Percentiles rank a stretch among this genome's conserved stretches.
These are phyloP conservation scores for Dolichopus griseipennis DNA, from an alignment of 2,888 invertebrate species.

Conservation along the genomic window DNA sequence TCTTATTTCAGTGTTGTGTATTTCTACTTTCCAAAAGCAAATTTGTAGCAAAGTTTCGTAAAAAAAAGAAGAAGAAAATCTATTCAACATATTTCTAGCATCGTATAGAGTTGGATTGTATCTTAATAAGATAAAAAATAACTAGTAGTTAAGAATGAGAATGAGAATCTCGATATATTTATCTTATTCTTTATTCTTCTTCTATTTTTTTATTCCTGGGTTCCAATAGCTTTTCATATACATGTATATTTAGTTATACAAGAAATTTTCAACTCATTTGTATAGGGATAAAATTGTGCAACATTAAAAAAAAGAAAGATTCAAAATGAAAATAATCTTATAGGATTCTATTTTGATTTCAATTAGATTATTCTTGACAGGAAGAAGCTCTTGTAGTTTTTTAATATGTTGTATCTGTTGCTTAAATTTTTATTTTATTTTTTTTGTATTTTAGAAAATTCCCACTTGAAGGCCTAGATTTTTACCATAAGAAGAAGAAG, in stretches of 20 bases:
- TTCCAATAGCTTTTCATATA: too few relatives aligned
- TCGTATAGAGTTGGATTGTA: not conserved
- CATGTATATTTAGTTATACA: not conserved
- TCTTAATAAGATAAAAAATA: slow-evolving; percentile 4
- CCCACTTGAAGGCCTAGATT: not conserved
- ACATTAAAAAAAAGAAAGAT: not conserved
- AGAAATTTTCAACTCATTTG: not conserved
- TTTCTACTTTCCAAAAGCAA: not conserved
- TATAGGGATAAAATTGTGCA: not conserved
- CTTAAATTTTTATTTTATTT: too few relatives aligned
- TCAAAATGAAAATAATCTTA: not conserved
- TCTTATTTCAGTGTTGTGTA: too few relatives aligned
- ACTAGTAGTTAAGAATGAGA: not conserved
- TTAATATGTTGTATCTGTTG: not conserved
- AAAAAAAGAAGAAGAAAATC: not conserved
- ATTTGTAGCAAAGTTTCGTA: not conserved
- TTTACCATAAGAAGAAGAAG: not conserved
- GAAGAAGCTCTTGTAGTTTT: not conserved
- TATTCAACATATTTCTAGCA: not conserved
- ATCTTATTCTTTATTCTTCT: too few relatives aligned
- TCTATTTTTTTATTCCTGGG: too few relatives aligned
- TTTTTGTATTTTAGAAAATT: not conserved
- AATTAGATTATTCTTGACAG: slow-evolving; percentile 6
- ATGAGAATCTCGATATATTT: not conserved
- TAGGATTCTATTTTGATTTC: slow-evolving; percentile 3